Percentiles rank a stretch among this genome's conserved stretches.
These are phyloP conservation scores for Eclectus roratus DNA, from an alignment of 2,113 vertebrate genomes.

Conservation along the genomic window DNA sequence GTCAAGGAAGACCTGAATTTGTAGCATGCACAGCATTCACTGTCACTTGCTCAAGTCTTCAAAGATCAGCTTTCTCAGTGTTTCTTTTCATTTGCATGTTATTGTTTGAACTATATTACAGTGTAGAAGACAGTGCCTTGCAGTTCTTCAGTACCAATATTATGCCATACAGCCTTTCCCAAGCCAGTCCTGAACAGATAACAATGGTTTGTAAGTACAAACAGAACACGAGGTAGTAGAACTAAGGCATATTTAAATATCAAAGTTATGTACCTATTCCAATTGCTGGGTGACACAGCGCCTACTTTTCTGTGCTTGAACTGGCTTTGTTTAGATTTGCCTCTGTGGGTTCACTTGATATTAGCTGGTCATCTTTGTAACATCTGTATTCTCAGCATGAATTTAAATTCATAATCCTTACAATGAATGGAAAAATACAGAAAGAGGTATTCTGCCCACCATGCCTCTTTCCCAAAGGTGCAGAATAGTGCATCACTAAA, in stretches of 20 bases:
- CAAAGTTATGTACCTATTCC: background rate
- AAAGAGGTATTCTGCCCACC: background rate
- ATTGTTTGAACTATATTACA: background rate
- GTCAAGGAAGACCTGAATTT: background rate
- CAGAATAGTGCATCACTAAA: slow-evolving; percentile 3
- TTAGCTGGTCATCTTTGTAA: background rate
- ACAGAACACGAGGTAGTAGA: background rate
- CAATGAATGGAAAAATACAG: background rate
- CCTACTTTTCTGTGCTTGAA: background rate
- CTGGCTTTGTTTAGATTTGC: background rate
- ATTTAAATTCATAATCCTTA: background rate
- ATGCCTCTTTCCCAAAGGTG: background rate
- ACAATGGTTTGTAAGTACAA: background rate
- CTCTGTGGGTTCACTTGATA: background rate
- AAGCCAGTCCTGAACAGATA: background rate
- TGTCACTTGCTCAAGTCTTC: background rate
- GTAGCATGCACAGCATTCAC: background rate
- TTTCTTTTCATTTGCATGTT: background rate
- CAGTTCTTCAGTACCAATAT: background rate
- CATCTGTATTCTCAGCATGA: background rate
- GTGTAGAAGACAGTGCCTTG: background rate
- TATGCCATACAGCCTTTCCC: background rate
- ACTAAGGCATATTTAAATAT: background rate
- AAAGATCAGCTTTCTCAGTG: background rate
- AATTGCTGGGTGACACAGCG: background rate